Evolutionary conservation across 2,888 invertebrate species (phyloP), one percentile per base, ranked within the genome.

Genomic region (Andrena hattorfiana): DNA sequence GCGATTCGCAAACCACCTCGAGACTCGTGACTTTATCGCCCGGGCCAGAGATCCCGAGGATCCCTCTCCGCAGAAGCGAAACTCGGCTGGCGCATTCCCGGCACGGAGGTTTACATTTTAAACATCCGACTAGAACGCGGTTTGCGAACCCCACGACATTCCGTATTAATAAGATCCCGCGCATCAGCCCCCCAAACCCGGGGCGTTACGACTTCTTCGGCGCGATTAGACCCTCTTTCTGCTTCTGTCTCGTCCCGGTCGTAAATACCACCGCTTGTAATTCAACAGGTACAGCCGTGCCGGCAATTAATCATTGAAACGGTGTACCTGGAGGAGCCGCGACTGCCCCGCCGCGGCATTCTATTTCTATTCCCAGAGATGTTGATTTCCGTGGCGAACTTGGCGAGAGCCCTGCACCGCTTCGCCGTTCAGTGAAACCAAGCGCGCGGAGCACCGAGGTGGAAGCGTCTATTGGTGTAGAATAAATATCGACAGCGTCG

Each of bases 91-190:
- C 7, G 30, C 48, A 30, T 59, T 42, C 26, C 5, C 8, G 16
- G n/a, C 49, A 42, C 10, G 30, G 16, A 49, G 35, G 54, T 67
- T 82, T 75, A 82, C 79, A 79, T 62, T 79, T 82, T 75, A 71
- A 82, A 69, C 78, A 66, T 73, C 70, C 42, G 56, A 56, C 73
- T 51, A 59, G 42, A 64, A 54, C 69, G 69, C 69, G 77, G 68
- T 82, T 86, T 83, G 75, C 77, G 78, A 85, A 78, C 69, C 78
- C 75, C 75, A 54, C 63, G 69, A 74, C 76, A 87, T 87, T 86
- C 80, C 77, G 82, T 86, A 86, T 82, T 81, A 87, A 86, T 75
- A 77, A 75, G 77, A 86, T 77, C 85, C 74, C 69, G 71, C 74
- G 75, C 76, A 80, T 42, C 70, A 54, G 67, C 73, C 42, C 51